Base-by-base conservation (phyloP, 2,888 invertebrate species). In the Ochropleura plecta region DNA sequence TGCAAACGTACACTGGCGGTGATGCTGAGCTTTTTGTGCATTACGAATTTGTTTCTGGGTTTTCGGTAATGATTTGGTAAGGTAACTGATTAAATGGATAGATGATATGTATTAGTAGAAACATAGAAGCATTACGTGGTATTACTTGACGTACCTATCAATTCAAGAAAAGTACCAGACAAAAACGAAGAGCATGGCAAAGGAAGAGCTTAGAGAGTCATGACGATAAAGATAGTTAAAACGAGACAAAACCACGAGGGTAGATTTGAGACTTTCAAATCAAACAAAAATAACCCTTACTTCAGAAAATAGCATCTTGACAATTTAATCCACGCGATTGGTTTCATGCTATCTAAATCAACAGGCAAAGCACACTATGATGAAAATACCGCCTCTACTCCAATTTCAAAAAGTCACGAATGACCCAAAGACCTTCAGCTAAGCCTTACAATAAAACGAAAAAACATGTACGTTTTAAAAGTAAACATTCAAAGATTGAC, bases 401-500 rank as follows among this genome's bases (percentile, higher is more conserved):
- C 30, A 83, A 85, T 77, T 78, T 85, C 69, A 70, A 83, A 82
- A 65, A 82, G 78, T 83, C 84, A 83, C 86, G 80, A 74, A 79
- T 83, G 63, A 70, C 69, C 71, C 82, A 83, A 73, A 86, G 86
- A 83, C 86, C 82, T 82, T 82, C 57, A 73, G 70, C 73, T 83
- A 78, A 59, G 64, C 60, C 49, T 65, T 75, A 83, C 77, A 81
- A 87, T 55, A 81, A 88, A 83, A 85, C 70, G 77, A 85, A 87
- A 83, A 81, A 80, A 72, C 70, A 67, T 72, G 63, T 83, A 83
- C 73, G 86, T 86, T 88, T 83, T 63, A 74, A 87, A 88, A 87
- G 87, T 79, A 87, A 88, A 87, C 83, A 87, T 85, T 83, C 70
- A 71, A 90, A 92, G 91, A 84, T 92, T 93, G 93, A 92, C 88